Evolutionary conservation across 2,888 invertebrate genomes (phyloP).

Genomic region (Hemicrepidius hirtus): DNA sequence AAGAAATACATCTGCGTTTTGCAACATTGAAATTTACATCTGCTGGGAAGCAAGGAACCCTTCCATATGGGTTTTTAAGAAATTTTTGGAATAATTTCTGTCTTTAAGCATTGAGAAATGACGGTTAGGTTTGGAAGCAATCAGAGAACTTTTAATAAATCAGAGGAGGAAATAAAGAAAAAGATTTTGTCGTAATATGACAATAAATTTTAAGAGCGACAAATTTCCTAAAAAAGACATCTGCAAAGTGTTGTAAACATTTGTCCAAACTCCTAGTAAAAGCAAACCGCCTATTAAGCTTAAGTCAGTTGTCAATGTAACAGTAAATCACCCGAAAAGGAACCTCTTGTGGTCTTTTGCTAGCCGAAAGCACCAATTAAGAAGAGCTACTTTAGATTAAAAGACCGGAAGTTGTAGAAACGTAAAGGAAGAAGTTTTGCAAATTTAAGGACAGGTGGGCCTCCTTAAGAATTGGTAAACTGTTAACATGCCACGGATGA

Average conservation of each 20-base stretch:
- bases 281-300: conserved; percentile 46
- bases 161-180: too few relatives aligned
- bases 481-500: conserved; percentile 49
- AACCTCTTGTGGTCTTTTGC: conserved; percentile 48
- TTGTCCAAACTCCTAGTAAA: conserved; percentile 47
- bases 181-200: too few relatives aligned
- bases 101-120: too few relatives aligned
- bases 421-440: conserved; percentile 48
- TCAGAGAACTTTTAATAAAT: too few relatives aligned
- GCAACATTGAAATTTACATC: conserved; percentile 30
- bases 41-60: not conserved
- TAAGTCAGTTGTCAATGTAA: conserved; percentile 47
- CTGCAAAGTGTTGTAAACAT: conserved; percentile 57
- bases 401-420: conserved; percentile 52
- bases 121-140: too few relatives aligned
- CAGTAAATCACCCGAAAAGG: conserved; percentile 50
- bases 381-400: conserved; percentile 48
- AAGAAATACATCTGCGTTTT: conserved; percentile 34
- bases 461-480: conserved; percentile 58
- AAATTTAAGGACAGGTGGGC: conserved; percentile 60
- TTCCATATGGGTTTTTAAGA: not conserved
- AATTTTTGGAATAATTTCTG: not conserved
- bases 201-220: conserved; percentile 26
- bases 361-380: conserved; percentile 53
- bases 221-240: conserved; percentile 56